Evolutionary conservation across 2,888 invertebrate genomes (phyloP), one percentile per base, ranked within the genome.

Genomic region (Drosophila prostipennis): DNA sequence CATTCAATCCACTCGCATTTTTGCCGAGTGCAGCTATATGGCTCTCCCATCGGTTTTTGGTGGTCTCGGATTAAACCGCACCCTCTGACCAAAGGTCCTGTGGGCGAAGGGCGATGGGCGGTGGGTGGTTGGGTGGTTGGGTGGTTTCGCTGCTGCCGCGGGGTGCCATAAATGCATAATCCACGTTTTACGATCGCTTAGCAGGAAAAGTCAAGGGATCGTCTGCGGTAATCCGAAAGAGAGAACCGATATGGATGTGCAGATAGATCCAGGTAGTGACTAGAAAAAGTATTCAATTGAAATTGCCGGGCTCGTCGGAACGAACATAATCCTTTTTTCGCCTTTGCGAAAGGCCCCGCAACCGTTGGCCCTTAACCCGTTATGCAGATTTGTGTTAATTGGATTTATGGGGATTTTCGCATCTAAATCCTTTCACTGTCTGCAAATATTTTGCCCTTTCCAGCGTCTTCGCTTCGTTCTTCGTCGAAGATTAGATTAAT

Each of bases 121-220:
- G 36, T n/a, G 39, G 13, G n/a, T 8, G 46, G 64, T n/a, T 32
- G 45, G 39, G 53, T 72, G 78, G 36, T 14, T 68, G 56, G 63
- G 40, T 45, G 56, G 34, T 43, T 74, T 45, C 54, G 58, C 59
- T 49, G 40, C 14, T 63, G 65, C 67, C 69, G 69, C 64, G 52
- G 55, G 72, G 60, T 57, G 65, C 76, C 84, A 84, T 88, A 89
- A 89, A 89, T 74, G 60, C 73, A 82, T 80, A 80, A 78, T 80
- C 80, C 84, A 78, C 79, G 78, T 78, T 90, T 89, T 89, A 87
- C 79, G 80, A 86, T 82, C 80, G 82, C 80, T 90, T 91, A 90
- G 79, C 84, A 80, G 80, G 89, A 90, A 91, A 91, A 90, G 88
- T 90, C 90, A 90, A 90, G 79, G 83, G 82, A 86, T 89, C 81